Evolutionary conservation across 2,888 invertebrate species (phyloP), one percentile per base, ranked within the genome.

Genomic region (Drosophila subsilvestris): DNA sequence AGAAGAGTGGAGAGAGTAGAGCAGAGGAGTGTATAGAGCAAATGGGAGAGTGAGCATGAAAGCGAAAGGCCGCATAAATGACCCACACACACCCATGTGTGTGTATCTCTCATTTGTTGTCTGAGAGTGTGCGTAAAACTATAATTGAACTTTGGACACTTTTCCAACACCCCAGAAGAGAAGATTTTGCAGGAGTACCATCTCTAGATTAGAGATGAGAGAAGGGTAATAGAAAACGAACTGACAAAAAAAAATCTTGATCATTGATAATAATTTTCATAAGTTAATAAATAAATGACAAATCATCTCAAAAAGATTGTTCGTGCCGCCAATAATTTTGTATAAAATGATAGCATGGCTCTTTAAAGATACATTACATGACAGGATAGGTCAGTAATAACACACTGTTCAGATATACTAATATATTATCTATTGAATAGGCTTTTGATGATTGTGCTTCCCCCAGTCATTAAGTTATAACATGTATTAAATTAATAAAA

Each of bases 51-150:
- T 56, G 62, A 37, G 55, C 58, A 57, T 79, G 86, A 81, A 81
- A 81, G 82, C 86, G 82, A 85, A 81, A 85, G 79, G 79, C 82
- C 45, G 49, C 54, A 44, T 77, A 65, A 45, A 56, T 50, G 53
- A 51, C 56, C 12, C 22, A 48, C 25, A 4, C n/a, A 44, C 53
- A 48, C 63, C 53, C 42, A 63, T 22, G 37, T 25, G 51, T 45
- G 18, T 45, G 44, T 45, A 25, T 17, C 29, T 29, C n/a, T 7
- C n/a, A 37, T 14, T 37, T 37, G n/a, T n/a, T 37, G 14, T 14
- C 14, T 37, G 37, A n/a, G 37, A 37, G 37, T 37, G 14, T 37
- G 37, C 14, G 20, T 48, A 14, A 54, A 60, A 60, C 32, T 55
- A 32, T 45, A 54, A 42, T n/a, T 48, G 42, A 63, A 65, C 65